Base-by-base conservation (phyloP, 2,888 invertebrate species). In the Calliphora vomitoria region DNA sequence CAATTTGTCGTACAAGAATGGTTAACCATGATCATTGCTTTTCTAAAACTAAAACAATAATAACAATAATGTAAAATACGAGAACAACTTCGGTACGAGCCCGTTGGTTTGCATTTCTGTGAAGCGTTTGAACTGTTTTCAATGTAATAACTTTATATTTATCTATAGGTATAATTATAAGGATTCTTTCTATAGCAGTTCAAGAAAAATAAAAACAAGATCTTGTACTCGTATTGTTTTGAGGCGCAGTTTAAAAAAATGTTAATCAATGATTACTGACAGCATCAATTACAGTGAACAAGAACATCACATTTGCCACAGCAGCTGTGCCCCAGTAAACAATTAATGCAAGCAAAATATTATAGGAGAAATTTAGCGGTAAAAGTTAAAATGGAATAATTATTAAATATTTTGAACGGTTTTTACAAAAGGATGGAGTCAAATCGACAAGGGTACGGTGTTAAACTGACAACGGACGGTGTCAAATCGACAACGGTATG, bases 251-350 rank as follows among this genome's bases (percentile, higher is more conserved):
- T 44, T 53, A 60, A 44, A 50, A 75, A 62, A 85, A 81, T 38
- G 58, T 47, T 82, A 66, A 85, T 85, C 76, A 76, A 76, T 82
- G 58, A 86, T 72, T 41, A 72, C 66, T 74, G 58, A 74, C 72
- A 58, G 81, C 85, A 86, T 86, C 72, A 82, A 78, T 86, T 82
- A 86, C 78, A 78, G 35, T 68, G 58, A 20, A 58, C 18, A 64
- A 66, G 38, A 78, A 78, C 25, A 41, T 76, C 18, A 8, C 3
- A 18, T 55, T 47, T 35, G n/a, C 20, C 13, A n/a, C 15, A 76
- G 20, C 38, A 55, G 55, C 5, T 31, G n/a, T 35, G 8, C 18
- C 55, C 71, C 53, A 31, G 38, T 72, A 6, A 72, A 38, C 71
- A 41, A 69, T 13, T 58, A 3, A 55, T 18, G 18, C 8, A 55